Base-by-base conservation (phyloP, 2,797 vertebrate species). In the Aldrovandia affinis region DNA sequence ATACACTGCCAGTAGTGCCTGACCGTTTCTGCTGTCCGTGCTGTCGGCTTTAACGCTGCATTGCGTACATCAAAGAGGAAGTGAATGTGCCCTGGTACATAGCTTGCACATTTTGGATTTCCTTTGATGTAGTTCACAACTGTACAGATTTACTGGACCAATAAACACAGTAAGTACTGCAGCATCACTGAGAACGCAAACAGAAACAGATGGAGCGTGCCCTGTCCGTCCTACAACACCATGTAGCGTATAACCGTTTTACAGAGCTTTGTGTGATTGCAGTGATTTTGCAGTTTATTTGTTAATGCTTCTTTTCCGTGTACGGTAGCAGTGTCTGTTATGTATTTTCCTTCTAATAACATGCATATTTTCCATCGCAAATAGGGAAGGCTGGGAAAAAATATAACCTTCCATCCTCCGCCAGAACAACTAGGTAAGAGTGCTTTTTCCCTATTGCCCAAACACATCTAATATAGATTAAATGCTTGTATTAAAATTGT, bases 371-470 rank as follows among this genome's bases (percentile, higher is more conserved):
- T 89, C 84, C n/a, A 39, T 63, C 22, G 80, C 63, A 70, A 81
- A 86, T 86, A 95, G 94, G 92, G 82, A 88, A 84, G 81, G 84
- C 89, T 81, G 89, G 86, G 80, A 93, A 88, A 86, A 93, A 87
- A 81, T 92, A 84, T 33, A 83, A 36, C 80, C 85, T 89, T 55
- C 89, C 83, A 0, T 91, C 92, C 10, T 88, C 89, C 82, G 85
- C 82, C 65, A 93, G 84, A 87, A 81, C 86, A 78, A 50, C 89
- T 54, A 90, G 93, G 94, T 95, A 88, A 93, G 92, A 6, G 81
- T 7, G 6, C 47, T 30, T 52, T 57, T 81, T 20, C 20, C 68
- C 36, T 33, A 33, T 9, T 63, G 22, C 12, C 83, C 59, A 28
- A 39, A 78, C 36, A 50, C 22, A n/a, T 83, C 20, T n/a, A 28